phyloP scores from a whole-genome alignment of 2,888 invertebrate genomes.

The Cerceris ruficornis region DNA sequence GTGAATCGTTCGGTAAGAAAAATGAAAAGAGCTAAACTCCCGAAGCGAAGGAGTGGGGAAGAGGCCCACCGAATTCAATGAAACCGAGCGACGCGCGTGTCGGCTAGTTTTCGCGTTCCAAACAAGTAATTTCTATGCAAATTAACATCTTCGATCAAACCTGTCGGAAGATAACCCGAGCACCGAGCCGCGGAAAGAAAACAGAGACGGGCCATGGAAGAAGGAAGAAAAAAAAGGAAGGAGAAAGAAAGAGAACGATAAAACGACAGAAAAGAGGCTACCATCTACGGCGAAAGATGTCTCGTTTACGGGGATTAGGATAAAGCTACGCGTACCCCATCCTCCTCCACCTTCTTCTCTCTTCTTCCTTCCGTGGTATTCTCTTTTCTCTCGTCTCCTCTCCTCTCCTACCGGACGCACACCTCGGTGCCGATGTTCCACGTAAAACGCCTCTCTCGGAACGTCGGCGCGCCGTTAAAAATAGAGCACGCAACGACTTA shows the following conservation, averaged over 20 bases:
- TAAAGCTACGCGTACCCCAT: conserved; percentile 50
- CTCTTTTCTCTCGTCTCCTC: conserved; percentile 36
- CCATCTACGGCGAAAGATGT: conserved; percentile 28
- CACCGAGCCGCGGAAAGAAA: neutral
- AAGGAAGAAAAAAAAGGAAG: neutral
- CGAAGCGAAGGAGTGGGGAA: no score
- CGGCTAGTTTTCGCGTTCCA: conserved; percentile 10
- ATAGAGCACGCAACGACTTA: conserved; percentile 81
- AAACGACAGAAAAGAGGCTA: neutral
- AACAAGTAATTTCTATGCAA: conserved; percentile 43
- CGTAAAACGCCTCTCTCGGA: conserved; percentile 61
- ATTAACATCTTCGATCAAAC: conserved; percentile 36
- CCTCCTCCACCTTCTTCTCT: conserved; percentile 35
- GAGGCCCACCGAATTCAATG: conserved; percentile 1
- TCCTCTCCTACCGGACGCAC: conserved; percentile 22
- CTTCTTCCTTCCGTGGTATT: conserved; percentile 21
- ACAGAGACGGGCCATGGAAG: conserved; percentile 2
- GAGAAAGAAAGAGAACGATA: neutral
- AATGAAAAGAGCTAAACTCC: no score
- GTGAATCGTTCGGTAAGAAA: no score
- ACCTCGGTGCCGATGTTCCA: conserved; percentile 42
- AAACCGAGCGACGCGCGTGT: conserved; percentile 3
- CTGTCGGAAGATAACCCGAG: conserved; percentile 20
- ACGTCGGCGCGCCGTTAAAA: conserved; percentile 75
- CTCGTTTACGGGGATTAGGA: conserved; percentile 68